A percentile compares a stretch with the other conserved stretches of the same genome.
Conservation (phyloP, 2,888 invertebrate genomes). For the Drosophila paramelanica region DNA sequence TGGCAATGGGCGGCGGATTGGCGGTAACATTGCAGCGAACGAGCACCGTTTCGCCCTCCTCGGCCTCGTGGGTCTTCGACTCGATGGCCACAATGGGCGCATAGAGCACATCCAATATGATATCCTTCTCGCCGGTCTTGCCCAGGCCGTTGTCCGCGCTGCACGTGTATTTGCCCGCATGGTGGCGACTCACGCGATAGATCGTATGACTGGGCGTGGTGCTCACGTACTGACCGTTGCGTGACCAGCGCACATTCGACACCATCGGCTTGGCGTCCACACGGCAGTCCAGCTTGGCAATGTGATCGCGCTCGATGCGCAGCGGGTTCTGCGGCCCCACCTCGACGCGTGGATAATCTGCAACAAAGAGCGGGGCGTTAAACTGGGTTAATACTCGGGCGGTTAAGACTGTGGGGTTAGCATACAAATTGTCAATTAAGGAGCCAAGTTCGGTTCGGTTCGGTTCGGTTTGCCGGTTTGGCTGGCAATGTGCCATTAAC, state of each 20-base stretch:
- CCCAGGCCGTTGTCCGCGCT: conserved; percentile 94
- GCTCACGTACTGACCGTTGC: conserved; percentile 93
- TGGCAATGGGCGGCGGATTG: conserved; percentile 92
- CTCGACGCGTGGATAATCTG: conserved; percentile 96
- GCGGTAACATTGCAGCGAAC: conserved; percentile 95
- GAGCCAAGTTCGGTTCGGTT: conserved; percentile 18
- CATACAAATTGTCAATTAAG: conserved; percentile 76
- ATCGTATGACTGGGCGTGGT: conserved; percentile 91
- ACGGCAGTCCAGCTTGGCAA: conserved; percentile 93
- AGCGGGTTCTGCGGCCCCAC: conserved; percentile 96
- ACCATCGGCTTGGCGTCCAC: conserved; percentile 97
- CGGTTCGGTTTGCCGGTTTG: not conserved
- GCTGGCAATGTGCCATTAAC: conserved; percentile 57
- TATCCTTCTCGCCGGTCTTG: conserved; percentile 91
- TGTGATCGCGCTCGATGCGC: conserved; percentile 93
- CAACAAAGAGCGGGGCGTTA: not conserved
- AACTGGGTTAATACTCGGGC: conserved; percentile 6
- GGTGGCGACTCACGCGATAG: conserved; percentile 91
- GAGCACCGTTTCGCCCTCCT: conserved; percentile 93
- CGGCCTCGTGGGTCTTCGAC: conserved; percentile 92
- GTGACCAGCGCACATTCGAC: conserved; percentile 93
- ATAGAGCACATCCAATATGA: conserved; percentile 92
- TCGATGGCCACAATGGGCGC: conserved; percentile 93
- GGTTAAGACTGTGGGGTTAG: conserved; percentile 21
- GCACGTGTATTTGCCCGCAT: conserved; percentile 95